Percentiles rank a stretch among this genome's conserved stretches.
These are phyloP conservation scores for Rotaria macrura DNA, from an alignment of 2,888 invertebrate genomes.

Conservation along the genomic window DNA sequence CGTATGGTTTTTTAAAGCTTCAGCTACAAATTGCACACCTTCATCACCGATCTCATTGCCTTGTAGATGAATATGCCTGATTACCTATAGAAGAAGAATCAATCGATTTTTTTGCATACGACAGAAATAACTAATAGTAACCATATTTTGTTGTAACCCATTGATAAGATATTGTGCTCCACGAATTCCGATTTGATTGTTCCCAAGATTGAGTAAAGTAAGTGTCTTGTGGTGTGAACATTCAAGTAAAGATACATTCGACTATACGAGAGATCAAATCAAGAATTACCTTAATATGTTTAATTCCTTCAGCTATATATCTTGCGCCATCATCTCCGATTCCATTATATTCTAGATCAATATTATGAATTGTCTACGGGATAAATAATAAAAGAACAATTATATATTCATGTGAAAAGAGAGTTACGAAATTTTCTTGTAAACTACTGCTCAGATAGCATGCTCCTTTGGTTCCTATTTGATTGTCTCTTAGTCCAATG, in stretches of 20 bases:
- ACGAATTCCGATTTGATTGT: background rate
- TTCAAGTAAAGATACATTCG: background rate
- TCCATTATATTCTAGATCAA: background rate
- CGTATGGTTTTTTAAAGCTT: too few relatives aligned
- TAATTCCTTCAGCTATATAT: background rate
- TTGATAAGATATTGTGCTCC: background rate
- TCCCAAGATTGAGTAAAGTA: too few relatives aligned
- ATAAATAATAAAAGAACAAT: background rate
- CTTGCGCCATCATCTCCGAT: background rate
- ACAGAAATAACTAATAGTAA: background rate
- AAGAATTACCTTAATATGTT: background rate
- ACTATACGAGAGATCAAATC: too few relatives aligned
- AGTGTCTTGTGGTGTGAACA: too few relatives aligned
- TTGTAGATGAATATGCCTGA: background rate
- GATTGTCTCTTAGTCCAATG: too few relatives aligned
- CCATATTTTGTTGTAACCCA: background rate
- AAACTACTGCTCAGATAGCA: too few relatives aligned
- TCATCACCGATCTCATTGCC: background rate
- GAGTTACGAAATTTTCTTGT: background rate
- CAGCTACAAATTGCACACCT: background rate
- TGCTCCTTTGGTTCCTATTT: too few relatives aligned
- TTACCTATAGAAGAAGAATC: background rate
- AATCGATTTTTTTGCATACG: background rate
- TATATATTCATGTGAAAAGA: background rate
- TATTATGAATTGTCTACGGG: background rate